Conservation (phyloP, 2,113 vertebrate genomes). For the Myotis davidii region DNA sequence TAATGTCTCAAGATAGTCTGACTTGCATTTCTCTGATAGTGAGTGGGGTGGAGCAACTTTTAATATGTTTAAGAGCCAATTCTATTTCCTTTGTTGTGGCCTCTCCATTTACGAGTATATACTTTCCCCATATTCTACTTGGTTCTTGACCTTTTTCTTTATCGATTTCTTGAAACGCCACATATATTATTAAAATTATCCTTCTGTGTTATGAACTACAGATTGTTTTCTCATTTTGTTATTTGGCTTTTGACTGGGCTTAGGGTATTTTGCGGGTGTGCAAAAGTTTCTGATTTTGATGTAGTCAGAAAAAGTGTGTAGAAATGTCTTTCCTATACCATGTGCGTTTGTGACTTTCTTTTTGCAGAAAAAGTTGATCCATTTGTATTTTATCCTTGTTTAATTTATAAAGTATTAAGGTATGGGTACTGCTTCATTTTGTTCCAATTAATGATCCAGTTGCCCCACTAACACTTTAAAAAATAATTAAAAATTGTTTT, state of each 20-base stretch:
- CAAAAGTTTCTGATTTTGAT: neutral
- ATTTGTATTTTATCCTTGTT: neutral
- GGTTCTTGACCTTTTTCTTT: neutral
- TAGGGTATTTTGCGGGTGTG: neutral
- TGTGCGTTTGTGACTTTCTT: neutral
- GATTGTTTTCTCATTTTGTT: neutral
- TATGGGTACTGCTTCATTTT: neutral
- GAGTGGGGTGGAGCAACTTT: slow-evolving; percentile 37
- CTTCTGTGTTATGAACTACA: neutral
- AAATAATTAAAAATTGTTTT: neutral
- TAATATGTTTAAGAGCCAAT: neutral
- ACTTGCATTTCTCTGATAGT: slow-evolving; percentile 51
- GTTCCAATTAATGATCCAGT: slow-evolving; percentile 14
- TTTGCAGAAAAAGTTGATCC: neutral
- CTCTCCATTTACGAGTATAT: neutral
- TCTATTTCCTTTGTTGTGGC: neutral
- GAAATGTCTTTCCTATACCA: neutral
- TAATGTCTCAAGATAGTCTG: neutral
- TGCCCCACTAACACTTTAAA: neutral
- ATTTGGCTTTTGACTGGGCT: neutral
- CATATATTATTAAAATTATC: neutral
- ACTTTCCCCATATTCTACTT: neutral
- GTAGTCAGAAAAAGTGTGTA: neutral
- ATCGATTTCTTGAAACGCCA: neutral
- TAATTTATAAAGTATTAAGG: neutral